These are phyloP conservation scores for Cinara cedri DNA, from an alignment of 2,888 invertebrate species.

Conservation along the genomic window DNA sequence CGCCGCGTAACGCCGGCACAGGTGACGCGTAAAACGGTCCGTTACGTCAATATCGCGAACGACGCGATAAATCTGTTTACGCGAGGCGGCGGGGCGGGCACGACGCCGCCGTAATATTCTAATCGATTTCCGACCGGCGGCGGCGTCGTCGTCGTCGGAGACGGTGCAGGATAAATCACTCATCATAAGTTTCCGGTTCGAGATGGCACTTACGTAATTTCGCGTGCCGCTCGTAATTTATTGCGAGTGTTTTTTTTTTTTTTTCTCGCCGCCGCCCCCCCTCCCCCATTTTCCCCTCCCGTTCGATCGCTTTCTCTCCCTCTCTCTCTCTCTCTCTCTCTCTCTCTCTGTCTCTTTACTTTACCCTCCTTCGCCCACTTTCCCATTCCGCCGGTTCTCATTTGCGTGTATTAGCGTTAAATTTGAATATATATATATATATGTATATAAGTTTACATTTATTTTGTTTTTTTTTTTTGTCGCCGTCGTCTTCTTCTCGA, in stretches of 20 bases:
- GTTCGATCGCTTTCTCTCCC: neutral
- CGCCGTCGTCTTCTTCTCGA: too few species aligned
- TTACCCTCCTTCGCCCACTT: too few species aligned
- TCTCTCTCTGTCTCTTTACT: too few species aligned
- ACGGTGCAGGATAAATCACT: conserved; percentile 40
- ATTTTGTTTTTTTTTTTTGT: conserved; percentile 8
- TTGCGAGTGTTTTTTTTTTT: neutral
- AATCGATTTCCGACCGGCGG: conserved; percentile 7
- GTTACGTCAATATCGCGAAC: neutral
- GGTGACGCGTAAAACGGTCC: neutral
- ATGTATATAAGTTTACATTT: too few species aligned
- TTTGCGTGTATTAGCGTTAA: conserved; percentile 22
- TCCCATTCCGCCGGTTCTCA: neutral
- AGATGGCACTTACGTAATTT: conserved; percentile 32
- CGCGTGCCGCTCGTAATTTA: conserved; percentile 28
- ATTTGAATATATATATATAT: conserved; percentile 10
- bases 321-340: neutral
- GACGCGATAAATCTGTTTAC: conserved; percentile 21
- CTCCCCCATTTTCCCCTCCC: too few species aligned
- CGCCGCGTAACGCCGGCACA: too few species aligned
- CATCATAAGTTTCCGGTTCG: conserved; percentile 24
- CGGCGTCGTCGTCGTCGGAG: too few species aligned
- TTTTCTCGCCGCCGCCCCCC: too few species aligned
- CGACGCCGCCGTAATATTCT: neutral
- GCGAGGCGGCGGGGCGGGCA: neutral